These are phyloP conservation scores for Sphaerophoria taeniata DNA, from an alignment of 2,888 invertebrate genomes.

Conservation along the genomic window DNA sequence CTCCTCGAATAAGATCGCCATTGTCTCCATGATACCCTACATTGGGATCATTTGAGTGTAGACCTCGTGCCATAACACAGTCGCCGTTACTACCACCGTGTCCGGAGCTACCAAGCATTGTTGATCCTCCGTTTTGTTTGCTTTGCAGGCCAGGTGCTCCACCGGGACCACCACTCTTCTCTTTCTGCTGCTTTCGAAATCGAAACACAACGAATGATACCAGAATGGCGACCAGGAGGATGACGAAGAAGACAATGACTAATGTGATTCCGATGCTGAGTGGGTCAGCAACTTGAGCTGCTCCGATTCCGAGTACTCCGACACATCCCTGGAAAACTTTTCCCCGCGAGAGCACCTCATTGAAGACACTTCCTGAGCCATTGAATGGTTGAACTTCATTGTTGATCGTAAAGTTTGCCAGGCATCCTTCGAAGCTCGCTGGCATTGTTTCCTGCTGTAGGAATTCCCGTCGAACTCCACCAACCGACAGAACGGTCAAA, in stretches of 20 bases:
- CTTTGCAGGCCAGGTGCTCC: slow-evolving; percentile 88
- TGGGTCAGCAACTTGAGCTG: slow-evolving; percentile 92
- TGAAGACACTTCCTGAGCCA: slow-evolving; percentile 92
- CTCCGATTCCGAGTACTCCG: slow-evolving; percentile 89
- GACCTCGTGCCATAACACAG: slow-evolving; percentile 87
- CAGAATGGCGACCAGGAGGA: slow-evolving; percentile 93
- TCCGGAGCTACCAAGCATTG: slow-evolving; percentile 88
- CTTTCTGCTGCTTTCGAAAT: slow-evolving; percentile 92
- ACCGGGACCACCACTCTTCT: slow-evolving; percentile 89
- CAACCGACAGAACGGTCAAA: slow-evolving; percentile 90
- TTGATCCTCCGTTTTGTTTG: slow-evolving; percentile 88
- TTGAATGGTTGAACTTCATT: slow-evolving; percentile 95
- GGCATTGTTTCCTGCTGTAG: slow-evolving; percentile 84
- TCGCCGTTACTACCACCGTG: slow-evolving; percentile 88
- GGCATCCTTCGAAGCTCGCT: slow-evolving; percentile 92
- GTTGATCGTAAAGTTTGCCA: slow-evolving; percentile 94
- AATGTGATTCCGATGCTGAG: slow-evolving; percentile 96
- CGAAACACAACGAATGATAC: slow-evolving; percentile 97
- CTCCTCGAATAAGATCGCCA: slow-evolving; percentile 89
- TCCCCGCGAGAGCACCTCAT: slow-evolving; percentile 88
- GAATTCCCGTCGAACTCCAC: slow-evolving; percentile 88
- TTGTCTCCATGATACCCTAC: slow-evolving; percentile 89
- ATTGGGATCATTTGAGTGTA: slow-evolving; percentile 88
- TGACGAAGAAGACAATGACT: slow-evolving; percentile 96
- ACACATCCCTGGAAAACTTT: slow-evolving; percentile 90